Conservation (phyloP, 1,140 invertebrate genomes). For the Bombus pyrosoma region DNA sequence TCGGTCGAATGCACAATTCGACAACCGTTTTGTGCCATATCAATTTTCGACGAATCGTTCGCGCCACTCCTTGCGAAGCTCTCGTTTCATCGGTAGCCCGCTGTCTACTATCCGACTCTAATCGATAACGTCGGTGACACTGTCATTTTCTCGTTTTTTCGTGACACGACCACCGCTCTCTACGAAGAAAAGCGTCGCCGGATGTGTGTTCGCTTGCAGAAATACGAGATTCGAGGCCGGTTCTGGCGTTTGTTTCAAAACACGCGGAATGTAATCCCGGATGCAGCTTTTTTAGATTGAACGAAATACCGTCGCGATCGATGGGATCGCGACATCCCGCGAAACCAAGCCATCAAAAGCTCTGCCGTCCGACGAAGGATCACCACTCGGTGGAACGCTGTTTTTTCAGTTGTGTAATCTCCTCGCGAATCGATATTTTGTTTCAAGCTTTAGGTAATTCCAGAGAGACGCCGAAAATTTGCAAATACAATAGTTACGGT, state of each 20-base stretch:
- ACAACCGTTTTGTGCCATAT: neutral
- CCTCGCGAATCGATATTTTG: neutral
- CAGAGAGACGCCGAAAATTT: neutral
- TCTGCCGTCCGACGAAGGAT: neutral
- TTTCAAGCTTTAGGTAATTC: neutral
- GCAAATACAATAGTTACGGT: neutral
- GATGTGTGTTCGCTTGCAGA: neutral
- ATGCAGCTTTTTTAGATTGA: neutral
- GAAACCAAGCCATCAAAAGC: neutral
- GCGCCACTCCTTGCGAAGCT: neutral
- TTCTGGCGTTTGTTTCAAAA: neutral
- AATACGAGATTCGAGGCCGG: neutral
- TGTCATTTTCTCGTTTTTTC: neutral
- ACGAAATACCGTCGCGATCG: neutral
- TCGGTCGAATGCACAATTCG: no score
- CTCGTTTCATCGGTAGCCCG: neutral
- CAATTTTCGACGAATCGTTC: constrained; percentile 48
- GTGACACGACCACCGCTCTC: neutral
- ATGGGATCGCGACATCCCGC: neutral
- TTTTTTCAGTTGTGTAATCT: neutral
- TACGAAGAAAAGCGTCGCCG: neutral
- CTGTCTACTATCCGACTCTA: neutral
- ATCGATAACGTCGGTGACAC: constrained; percentile 12
- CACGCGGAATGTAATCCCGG: neutral
- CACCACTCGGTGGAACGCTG: neutral